Percentiles rank a stretch among this genome's conserved stretches.
These are phyloP conservation scores for Sceloporus undulatus DNA, from an alignment of 2,113 vertebrate species.

Conservation along the genomic window DNA sequence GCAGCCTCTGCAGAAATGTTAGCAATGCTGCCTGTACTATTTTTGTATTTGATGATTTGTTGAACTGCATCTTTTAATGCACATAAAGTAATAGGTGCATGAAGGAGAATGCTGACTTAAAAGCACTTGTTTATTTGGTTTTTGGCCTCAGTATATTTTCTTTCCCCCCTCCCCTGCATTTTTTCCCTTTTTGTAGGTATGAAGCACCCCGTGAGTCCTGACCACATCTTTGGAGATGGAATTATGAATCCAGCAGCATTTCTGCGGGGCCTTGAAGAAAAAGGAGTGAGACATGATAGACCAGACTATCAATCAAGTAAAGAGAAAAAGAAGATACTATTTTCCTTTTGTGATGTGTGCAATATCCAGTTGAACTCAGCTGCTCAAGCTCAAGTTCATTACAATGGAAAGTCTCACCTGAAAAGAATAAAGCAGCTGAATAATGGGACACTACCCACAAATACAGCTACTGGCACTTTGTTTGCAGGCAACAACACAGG, in stretches of 20 bases:
- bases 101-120: constrained; percentile 30
- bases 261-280: constrained; percentile 81
- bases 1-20: background rate
- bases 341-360: constrained; percentile 94
- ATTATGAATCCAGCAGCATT: constrained; percentile 84
- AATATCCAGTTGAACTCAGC: constrained; percentile 95
- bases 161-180: background rate
- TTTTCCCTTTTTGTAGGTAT: constrained; percentile 76
- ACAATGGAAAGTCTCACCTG: constrained; percentile 94
- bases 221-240: constrained; percentile 83
- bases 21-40: background rate
- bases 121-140: background rate
- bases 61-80: constrained; percentile 20
- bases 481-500: constrained; percentile 80
- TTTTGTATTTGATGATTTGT: constrained; percentile 32
- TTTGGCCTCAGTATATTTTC: constrained; percentile 28
- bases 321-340: constrained; percentile 89
- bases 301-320: constrained; percentile 78
- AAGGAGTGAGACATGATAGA: constrained; percentile 77
- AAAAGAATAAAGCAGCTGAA: constrained; percentile 91
- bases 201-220: constrained; percentile 86
- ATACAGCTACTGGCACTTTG: constrained; percentile 58
- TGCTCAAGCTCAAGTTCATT: constrained; percentile 93
- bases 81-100: constrained; percentile 8
- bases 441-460: constrained; percentile 80